Evolutionary conservation across 1,140 invertebrate species (phyloP), one percentile per base, ranked within the genome.

Genomic region (Drosophila busckii): DNA sequence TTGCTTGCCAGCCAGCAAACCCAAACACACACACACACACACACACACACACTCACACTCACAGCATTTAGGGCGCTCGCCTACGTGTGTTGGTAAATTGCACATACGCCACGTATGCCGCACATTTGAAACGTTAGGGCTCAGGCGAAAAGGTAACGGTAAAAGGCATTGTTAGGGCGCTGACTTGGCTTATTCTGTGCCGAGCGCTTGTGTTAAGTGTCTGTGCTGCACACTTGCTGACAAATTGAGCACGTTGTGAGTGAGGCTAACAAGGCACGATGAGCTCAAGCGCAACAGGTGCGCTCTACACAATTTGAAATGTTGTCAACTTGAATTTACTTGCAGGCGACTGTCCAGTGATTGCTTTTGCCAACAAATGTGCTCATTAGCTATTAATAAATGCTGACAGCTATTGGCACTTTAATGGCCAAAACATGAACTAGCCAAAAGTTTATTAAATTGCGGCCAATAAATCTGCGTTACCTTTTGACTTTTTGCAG

Each of bases 31-130:
- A 41, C 25, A 5, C 22, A 10, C 17, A 17, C 31, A 42, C 17
- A 9, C 26, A 60, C 20, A 16, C 22, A 19, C 4, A 28, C 3
- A 3, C 41, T 3, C 44, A 34, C 29, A 20, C 19, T 25, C 9
- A 16, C 15, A 46, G 8, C 68, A 64, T 71, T 78, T 78, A 68
- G 73, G 26, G 58, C 67, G 58, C 62, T 53, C 48, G 59, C 52
- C 67, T 71, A 62, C 59, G 67, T 78, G 67, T 71, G 73, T 78
- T 80, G 71, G 56, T 78, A 80, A 78, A 78, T 78, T 80, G 73
- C 67, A 54, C 73, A 80, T 78, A 78, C 63, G 73, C 41, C 63
- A 52, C 68, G 66, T 78, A 68, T 56, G 73, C 44, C 67, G 26
- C 55, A 41, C 65, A 44, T 60, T 54, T 29, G 31, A 48, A 40